Evolutionary conservation across 2,888 invertebrate species (phyloP).

Genomic region (Zaprionus lineosus): DNA sequence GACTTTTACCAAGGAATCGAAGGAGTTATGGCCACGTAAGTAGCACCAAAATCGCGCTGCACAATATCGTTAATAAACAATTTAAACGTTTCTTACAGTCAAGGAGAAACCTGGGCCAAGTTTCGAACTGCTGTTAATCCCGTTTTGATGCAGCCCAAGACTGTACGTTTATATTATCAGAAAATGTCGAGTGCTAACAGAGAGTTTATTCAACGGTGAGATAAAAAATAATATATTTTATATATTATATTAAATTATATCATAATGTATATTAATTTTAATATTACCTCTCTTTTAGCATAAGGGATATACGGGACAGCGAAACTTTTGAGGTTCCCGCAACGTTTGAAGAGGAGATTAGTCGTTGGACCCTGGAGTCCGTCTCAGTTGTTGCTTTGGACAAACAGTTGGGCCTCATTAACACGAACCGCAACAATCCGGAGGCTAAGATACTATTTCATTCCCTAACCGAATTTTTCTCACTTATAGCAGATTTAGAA

Average conservation of each 20-base stretch:
- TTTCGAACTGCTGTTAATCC: slow-evolving; percentile 86
- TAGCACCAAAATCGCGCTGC: too few relatives aligned
- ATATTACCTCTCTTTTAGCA: slow-evolving; percentile 27
- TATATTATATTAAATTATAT: too few relatives aligned
- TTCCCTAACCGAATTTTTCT: slow-evolving; percentile 35
- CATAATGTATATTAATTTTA: too few relatives aligned
- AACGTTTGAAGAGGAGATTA: slow-evolving; percentile 84
- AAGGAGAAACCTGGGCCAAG: slow-evolving; percentile 85
- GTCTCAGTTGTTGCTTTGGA: slow-evolving; percentile 83
- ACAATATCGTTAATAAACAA: too few relatives aligned
- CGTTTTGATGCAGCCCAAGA: slow-evolving; percentile 85
- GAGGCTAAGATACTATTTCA: slow-evolving; percentile 58
- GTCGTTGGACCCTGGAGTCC: slow-evolving; percentile 86
- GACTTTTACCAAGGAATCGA: slow-evolving; percentile 63
- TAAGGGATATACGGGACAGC: slow-evolving; percentile 63
- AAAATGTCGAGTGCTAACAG: slow-evolving; percentile 83
- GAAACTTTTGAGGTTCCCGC: slow-evolving; percentile 80
- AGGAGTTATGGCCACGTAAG: slow-evolving; percentile 68
- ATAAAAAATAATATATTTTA: too few relatives aligned
- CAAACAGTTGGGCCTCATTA: slow-evolving; percentile 73
- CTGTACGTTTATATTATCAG: slow-evolving; percentile 83
- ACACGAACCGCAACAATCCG: slow-evolving; percentile 46
- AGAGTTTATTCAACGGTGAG: slow-evolving; percentile 65
- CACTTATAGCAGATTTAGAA: slow-evolving; percentile 33
- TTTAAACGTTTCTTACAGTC: slow-evolving; percentile 34